These are phyloP conservation scores for Tanypteryx hageni DNA, from an alignment of 2,888 invertebrate genomes.

Conservation along the genomic window DNA sequence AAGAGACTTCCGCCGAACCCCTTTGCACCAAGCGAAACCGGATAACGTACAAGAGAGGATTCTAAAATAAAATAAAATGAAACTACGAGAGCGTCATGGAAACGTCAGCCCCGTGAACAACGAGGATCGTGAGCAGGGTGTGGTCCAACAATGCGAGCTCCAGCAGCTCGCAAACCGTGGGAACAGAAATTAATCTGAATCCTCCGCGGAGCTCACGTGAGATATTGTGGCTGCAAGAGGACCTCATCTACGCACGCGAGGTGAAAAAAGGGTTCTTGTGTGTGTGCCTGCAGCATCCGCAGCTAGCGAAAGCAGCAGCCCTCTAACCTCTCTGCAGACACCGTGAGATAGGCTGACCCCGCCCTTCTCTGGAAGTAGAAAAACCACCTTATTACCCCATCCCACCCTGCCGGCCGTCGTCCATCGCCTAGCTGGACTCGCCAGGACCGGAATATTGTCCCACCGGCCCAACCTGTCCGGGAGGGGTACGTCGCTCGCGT, in stretches of 20 bases:
- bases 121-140: constrained; percentile 1
- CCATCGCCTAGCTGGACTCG: not conserved
- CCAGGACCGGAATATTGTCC: not conserved
- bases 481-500: not conserved
- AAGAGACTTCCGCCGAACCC: too few species aligned
- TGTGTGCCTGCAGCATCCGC: constrained; percentile 34
- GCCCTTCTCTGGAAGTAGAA: constrained; percentile 38
- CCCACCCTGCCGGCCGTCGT: too few species aligned
- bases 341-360: constrained; percentile 30
- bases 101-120: too few species aligned
- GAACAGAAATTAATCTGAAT: constrained; percentile 15
- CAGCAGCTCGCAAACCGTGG: constrained; percentile 27
- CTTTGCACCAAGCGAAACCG: too few species aligned
- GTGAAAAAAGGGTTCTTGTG: not conserved
- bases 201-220: not conserved
- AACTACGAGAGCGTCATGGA: too few species aligned
- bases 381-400: not conserved
- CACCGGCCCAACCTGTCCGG: constrained; percentile 32
- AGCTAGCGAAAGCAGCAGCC: constrained; percentile 11
- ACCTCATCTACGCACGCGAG: not conserved
- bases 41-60: too few species aligned
- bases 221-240: not conserved
- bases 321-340: constrained; percentile 34
- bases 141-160: constrained; percentile 30
- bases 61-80: too few species aligned